Evolutionary conservation across 1,140 invertebrate species (phyloP).

Genomic region (Penaeus indicus): DNA sequence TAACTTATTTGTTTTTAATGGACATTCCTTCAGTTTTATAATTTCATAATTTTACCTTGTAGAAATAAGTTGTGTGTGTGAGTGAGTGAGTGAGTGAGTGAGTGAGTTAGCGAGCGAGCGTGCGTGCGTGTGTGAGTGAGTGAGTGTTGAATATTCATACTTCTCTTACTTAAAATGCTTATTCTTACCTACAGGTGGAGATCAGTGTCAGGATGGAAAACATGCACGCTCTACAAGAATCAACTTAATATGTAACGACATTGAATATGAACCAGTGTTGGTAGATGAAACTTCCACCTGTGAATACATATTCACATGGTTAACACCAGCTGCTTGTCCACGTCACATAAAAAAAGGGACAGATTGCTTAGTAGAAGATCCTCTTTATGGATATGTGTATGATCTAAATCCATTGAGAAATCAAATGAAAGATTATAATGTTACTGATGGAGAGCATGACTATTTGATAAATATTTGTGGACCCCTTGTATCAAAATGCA

Average conservation of each 20-base stretch:
- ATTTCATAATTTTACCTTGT: no score
- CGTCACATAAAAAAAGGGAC: constrained; percentile 41
- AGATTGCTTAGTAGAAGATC: constrained; percentile 56
- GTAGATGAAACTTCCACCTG: constrained; percentile 57
- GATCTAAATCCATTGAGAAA: constrained; percentile 63
- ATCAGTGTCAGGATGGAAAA: constrained; percentile 56
- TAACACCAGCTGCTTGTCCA: constrained; percentile 62
- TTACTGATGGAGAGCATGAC: constrained; percentile 41
- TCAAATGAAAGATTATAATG: constrained; percentile 47
- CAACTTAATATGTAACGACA: constrained; percentile 56
- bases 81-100: no score
- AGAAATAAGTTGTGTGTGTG: no score
- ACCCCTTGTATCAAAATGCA: constrained; percentile 52
- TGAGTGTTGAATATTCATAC: not conserved
- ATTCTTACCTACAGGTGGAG: constrained; percentile 53
- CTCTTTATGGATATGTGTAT: constrained; percentile 55
- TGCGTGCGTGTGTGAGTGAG: no score
- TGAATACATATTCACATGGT: constrained; percentile 62
- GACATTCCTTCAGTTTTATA: no score
- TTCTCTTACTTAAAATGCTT: not conserved
- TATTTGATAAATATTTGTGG: constrained; percentile 65
- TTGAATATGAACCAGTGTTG: constrained; percentile 55
- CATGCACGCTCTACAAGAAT: constrained; percentile 60
- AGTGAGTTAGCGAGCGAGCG: not conserved
- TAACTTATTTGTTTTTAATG: no score